These are phyloP conservation scores for Nomada lathburiana DNA, from an alignment of 2,888 invertebrate genomes.

Conservation along the genomic window DNA sequence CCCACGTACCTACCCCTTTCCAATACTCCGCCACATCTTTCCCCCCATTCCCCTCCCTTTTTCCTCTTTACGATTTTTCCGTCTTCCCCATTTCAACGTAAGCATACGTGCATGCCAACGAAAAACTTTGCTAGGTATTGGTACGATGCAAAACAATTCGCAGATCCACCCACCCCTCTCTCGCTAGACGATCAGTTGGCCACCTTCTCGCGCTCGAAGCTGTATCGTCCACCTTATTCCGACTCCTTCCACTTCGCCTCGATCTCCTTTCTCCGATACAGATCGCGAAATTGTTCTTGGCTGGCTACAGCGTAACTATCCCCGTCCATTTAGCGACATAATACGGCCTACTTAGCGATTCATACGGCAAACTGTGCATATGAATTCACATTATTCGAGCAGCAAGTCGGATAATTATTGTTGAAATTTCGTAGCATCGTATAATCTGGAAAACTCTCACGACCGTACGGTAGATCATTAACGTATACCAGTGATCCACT, in stretches of 20 bases:
- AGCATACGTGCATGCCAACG: constrained; percentile 51
- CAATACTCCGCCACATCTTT: constrained; percentile 35
- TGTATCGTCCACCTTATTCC: constrained; percentile 47
- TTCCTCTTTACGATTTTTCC: constrained; percentile 38
- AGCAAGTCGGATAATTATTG: constrained; percentile 47
- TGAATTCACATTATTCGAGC: constrained; percentile 64
- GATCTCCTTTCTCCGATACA: constrained; percentile 48
- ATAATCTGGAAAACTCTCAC: constrained; percentile 35
- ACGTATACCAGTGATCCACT: constrained; percentile 21
- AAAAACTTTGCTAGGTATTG: constrained; percentile 62
- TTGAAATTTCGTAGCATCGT: constrained; percentile 24
- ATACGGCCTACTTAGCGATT: constrained; percentile 66
- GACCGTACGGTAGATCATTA: constrained; percentile 1
- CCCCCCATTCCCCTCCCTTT: constrained; percentile 1
- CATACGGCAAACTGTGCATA: constrained; percentile 67
- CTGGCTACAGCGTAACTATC: constrained; percentile 25
- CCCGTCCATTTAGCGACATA: constrained; percentile 32
- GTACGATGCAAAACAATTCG: constrained; percentile 63
- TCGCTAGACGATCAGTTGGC: constrained; percentile 37
- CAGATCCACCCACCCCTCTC: constrained; percentile 28
- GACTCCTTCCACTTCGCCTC: constrained; percentile 33
- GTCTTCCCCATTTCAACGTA: constrained; percentile 7
- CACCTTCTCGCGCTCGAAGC: constrained; percentile 60
- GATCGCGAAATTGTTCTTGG: constrained; percentile 60
- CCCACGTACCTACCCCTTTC: constrained; percentile 37